Evolutionary conservation across 2,797 vertebrate species (phyloP), one percentile per base, ranked within the genome.

Genomic region (Amphiprion clarkii): DNA sequence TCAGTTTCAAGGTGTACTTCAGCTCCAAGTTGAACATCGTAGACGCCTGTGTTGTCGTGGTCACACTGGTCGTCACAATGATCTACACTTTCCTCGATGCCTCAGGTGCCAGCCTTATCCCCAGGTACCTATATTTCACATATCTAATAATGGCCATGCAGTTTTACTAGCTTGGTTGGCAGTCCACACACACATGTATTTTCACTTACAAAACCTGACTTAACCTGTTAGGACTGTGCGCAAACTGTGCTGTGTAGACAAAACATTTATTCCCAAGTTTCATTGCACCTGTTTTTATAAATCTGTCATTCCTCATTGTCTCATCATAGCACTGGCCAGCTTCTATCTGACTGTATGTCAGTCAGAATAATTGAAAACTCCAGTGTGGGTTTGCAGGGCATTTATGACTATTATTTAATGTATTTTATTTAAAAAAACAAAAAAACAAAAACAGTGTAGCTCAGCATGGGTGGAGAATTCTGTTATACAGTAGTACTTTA

Each of bases 1-100:
- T 67, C 87, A 99, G 98, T 63, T 96, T 96, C 67, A 91, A 56
- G 31, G 92, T 86, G 2, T 99, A 98, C 90, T 99, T 99, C 93
- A 92, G 61, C 74, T 96, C 95, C 49, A 93, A 91, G 74, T 78
- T 98, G 83, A 99, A 99, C 88, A 93, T 95, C 74, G 39, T 97
- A 31, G 97, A 99, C 52, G 94, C 95, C 0, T 81, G 94, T 16
- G 94, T 98, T 69, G 96, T 97, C 33, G 89, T 93, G 1, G 17
- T 96, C 72, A 97, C 96, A 0, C 85, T 99, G 74, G 63, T 96
- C 56, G 88, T 98, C 82, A 94, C 97, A 64, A 90, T 97, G 88
- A 76, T 90, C 0, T 98, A 97, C 75, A 89, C 93, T 58, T 95
- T 95, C 79, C 89, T 90, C 16, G 93, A 96, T 57, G 57, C 96